Evolutionary conservation across 2,888 invertebrate species (phyloP).

Genomic region (Drosophila diplacantha): DNA sequence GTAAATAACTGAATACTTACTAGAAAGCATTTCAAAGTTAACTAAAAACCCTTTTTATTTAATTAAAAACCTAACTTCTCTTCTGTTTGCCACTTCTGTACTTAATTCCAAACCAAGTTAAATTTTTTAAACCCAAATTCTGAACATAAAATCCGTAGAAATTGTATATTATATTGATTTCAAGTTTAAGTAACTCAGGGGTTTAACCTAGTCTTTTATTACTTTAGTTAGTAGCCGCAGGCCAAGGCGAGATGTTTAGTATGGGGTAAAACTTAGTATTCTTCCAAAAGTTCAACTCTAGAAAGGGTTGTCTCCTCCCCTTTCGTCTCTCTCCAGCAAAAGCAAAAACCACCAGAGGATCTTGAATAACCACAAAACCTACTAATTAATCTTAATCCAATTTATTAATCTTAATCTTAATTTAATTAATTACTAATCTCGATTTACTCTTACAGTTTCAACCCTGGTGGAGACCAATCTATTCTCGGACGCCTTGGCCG

Average conservation of each 20-base stretch:
- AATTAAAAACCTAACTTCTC: background rate
- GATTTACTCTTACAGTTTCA: slow-evolving; percentile 80
- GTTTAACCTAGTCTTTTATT: background rate
- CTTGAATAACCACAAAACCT: background rate
- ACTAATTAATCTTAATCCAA: background rate
- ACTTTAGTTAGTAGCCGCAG: background rate
- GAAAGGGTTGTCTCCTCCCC: background rate
- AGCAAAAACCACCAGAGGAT: slow-evolving; percentile 36
- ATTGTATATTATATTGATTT: background rate
- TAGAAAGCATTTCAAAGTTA: background rate
- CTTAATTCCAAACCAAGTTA: background rate
- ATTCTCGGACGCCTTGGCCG: slow-evolving; percentile 94
- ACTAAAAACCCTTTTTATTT: background rate
- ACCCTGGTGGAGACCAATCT: slow-evolving; percentile 92
- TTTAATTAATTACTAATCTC: slow-evolving; percentile 2
- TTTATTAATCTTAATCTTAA: background rate
- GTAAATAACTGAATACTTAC: too few species aligned
- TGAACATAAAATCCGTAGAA: too few species aligned
- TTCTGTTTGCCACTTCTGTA: background rate
- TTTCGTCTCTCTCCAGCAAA: slow-evolving; percentile 19
- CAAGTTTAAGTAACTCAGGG: too few species aligned
- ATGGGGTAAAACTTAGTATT: too few species aligned
- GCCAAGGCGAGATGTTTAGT: background rate
- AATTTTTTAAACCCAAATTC: background rate
- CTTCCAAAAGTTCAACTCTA: background rate